phyloP scores from a whole-genome alignment of 1,140 invertebrate genomes.

The Ceratosolen fusciceps region DNA sequence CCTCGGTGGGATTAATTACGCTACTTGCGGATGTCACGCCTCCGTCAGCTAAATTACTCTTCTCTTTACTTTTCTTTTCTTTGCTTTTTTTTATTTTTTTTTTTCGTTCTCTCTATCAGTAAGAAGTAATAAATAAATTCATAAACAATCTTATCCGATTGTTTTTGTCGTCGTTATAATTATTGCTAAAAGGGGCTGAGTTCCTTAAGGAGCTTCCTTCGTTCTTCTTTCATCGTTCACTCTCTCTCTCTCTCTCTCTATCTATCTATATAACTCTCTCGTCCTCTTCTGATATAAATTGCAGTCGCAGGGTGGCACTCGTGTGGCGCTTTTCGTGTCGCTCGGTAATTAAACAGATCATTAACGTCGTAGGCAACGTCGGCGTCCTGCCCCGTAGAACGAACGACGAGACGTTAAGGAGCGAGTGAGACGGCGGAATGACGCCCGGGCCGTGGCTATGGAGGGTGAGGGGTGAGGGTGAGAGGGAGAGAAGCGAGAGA shows the following conservation, averaged over 20 bases:
- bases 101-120: no score
- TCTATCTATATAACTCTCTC: no score
- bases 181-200: neutral
- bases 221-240: neutral
- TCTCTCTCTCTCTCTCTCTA: neutral
- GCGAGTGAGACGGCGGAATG: neutral
- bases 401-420: neutral
- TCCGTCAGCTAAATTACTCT: neutral
- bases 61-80: no score
- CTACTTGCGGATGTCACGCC: neutral
- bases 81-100: no score
- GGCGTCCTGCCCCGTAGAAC: neutral
- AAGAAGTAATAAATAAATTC: conserved; percentile 38
- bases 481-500: conserved; percentile 57
- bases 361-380: conserved; percentile 64
- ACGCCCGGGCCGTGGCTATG: neutral
- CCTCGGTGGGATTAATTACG: neutral
- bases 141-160: conserved; percentile 39
- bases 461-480: conserved; percentile 47
- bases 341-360: conserved; percentile 69
- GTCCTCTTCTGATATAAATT: conserved; percentile 36
- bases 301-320: conserved; percentile 38
- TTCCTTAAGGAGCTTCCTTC: conserved; percentile 4
- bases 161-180: no score
- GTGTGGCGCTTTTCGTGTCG: conserved; percentile 57